phyloP scores from a whole-genome alignment of 2,797 vertebrate genomes.

The Ficedula albicollis region DNA sequence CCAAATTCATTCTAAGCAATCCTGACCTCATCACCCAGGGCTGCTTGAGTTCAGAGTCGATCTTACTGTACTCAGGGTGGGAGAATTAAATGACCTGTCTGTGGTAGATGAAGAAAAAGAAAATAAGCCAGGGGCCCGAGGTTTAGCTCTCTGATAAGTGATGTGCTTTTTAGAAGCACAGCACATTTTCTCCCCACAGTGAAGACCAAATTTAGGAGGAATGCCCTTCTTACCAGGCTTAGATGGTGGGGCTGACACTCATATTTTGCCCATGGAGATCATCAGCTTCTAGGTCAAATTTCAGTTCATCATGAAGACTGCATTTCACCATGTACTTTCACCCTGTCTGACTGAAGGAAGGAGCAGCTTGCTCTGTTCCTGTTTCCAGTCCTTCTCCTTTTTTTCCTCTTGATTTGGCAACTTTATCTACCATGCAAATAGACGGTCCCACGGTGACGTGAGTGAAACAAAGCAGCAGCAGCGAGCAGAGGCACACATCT shows the following conservation, averaged over 20 bases:
- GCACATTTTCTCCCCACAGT: background rate
- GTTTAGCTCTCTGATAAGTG: conserved; percentile 13
- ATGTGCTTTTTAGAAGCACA: background rate
- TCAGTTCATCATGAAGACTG: background rate
- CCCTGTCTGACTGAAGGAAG: background rate
- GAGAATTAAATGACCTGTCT: conserved; percentile 50
- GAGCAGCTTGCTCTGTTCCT: background rate
- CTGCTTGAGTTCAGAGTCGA: conserved; percentile 7
- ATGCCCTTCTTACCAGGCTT: background rate
- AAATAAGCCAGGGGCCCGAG: conserved; percentile 11
- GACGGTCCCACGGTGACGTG: rapidly evolving
- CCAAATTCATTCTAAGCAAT: conserved; percentile 43
- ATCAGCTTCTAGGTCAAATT: background rate
- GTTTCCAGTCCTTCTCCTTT: background rate
- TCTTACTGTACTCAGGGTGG: conserved; percentile 23
- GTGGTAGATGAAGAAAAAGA: conserved; percentile 1
- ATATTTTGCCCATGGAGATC: background rate
- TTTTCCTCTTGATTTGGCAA: background rate
- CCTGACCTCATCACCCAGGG: conserved; percentile 57
- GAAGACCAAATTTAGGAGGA: conserved; percentile 12
- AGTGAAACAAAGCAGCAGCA: background rate
- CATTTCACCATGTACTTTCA: background rate
- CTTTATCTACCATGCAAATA: background rate
- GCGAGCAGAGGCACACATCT: background rate
- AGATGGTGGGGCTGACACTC: background rate